phyloP scores from a whole-genome alignment of 2,113 vertebrate genomes.

The Chiloscyllium plagiosum region DNA sequence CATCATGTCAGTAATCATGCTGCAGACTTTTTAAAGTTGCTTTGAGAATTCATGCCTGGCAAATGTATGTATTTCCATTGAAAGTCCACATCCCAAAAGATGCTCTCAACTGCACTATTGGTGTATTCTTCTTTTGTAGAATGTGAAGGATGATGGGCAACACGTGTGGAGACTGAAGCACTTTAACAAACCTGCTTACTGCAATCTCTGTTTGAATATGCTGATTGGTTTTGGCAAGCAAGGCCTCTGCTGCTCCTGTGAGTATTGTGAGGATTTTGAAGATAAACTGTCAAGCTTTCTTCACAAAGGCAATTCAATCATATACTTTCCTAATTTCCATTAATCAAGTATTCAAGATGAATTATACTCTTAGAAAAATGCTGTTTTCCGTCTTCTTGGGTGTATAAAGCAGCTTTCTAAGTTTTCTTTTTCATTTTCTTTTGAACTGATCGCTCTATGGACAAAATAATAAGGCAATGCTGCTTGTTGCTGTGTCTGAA shows the following conservation, averaged over 20 bases:
- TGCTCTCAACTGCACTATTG: slow-evolving; percentile 29
- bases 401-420: too few species aligned
- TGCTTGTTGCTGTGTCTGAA: background rate
- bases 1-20: background rate
- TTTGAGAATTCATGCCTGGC: background rate
- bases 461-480: background rate
- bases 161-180: slow-evolving; percentile 93
- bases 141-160: slow-evolving; percentile 89
- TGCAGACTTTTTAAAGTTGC: background rate
- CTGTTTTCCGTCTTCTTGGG: background rate
- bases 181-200: slow-evolving; percentile 94
- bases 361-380: background rate
- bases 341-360: background rate
- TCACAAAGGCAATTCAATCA: background rate
- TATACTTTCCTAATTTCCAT: too few species aligned
- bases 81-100: background rate
- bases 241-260: slow-evolving; percentile 89
- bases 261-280: slow-evolving; percentile 49
- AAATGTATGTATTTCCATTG: background rate
- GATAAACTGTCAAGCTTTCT: background rate
- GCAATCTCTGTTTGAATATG: slow-evolving; percentile 93
- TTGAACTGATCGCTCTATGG: background rate
- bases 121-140: slow-evolving; percentile 55
- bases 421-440: background rate
- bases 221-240: slow-evolving; percentile 87